Conservation (phyloP, 2,888 invertebrate species). For the Netelia virgata region DNA sequence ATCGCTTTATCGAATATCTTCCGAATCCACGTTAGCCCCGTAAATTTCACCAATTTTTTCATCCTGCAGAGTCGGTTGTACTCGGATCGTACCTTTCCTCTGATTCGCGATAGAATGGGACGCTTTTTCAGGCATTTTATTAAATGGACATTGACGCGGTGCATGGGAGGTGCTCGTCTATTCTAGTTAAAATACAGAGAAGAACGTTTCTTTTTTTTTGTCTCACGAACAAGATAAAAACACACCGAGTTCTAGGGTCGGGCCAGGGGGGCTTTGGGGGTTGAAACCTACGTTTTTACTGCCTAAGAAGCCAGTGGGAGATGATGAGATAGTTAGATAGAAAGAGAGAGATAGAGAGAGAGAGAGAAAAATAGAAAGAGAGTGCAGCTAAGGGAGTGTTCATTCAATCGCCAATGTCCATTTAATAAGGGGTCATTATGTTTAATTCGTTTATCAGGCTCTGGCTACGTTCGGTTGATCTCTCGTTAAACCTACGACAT, state of each 20-base stretch:
- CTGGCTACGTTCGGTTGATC: constrained; percentile 35
- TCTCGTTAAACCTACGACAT: neutral
- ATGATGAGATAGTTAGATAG: constrained; percentile 59
- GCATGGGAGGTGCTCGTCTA: constrained; percentile 67
- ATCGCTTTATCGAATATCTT: too few relatives aligned
- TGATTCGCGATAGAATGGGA: constrained; percentile 81
- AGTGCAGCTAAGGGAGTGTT: constrained; percentile 78
- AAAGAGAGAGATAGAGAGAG: constrained; percentile 56
- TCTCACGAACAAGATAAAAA: constrained; percentile 28
- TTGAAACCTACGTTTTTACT: constrained; percentile 65
- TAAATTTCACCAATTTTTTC: too few relatives aligned
- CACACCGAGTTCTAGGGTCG: constrained; percentile 60
- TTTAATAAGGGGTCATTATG: constrained; percentile 79
- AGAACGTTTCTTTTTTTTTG: constrained; percentile 21
- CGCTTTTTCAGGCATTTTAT: constrained; percentile 70
- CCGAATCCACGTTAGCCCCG: too few relatives aligned
- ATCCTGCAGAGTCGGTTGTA: too few relatives aligned
- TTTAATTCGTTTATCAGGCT: constrained; percentile 23
- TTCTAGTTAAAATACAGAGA: constrained; percentile 51
- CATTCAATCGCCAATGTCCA: constrained; percentile 82
- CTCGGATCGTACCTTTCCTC: constrained; percentile 58
- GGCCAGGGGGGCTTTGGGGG: constrained; percentile 52
- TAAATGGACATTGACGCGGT: constrained; percentile 84
- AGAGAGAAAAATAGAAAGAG: constrained; percentile 52
- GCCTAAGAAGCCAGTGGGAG: constrained; percentile 78